Conservation (phyloP, 2,797 vertebrate species). For the Hemitrygon akajei region DNA sequence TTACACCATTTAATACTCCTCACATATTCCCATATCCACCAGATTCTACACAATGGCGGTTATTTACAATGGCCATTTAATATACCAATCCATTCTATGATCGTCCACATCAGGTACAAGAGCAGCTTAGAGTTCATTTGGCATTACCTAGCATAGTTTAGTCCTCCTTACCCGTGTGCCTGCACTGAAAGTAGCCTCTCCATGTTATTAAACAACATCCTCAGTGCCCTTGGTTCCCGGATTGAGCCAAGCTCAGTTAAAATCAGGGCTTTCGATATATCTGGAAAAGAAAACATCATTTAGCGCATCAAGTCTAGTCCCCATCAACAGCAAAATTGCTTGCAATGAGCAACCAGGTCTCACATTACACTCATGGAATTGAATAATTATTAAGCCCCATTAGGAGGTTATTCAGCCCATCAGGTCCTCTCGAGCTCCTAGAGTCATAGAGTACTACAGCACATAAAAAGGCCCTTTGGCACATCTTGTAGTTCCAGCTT, state of each 20-base stretch:
- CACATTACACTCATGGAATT: background rate
- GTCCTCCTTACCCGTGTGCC: constrained; percentile 64
- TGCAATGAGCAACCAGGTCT: background rate
- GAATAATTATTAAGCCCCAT: too few species aligned
- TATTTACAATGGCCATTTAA: too few species aligned
- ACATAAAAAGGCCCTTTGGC: too few species aligned
- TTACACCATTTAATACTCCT: too few species aligned
- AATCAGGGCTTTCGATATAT: constrained; percentile 73
- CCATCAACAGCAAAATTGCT: background rate
- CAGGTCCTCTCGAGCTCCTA: background rate
- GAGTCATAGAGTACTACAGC: too few species aligned
- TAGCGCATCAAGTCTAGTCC: background rate
- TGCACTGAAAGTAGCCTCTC: constrained; percentile 65
- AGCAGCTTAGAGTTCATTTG: background rate
- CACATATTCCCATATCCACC: too few species aligned
- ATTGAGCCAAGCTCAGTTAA: constrained; percentile 77
- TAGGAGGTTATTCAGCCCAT: background rate
- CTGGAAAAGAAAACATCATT: constrained; percentile 50
- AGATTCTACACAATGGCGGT: too few species aligned
- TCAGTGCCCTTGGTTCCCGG: constrained; percentile 69
- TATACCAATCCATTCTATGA: background rate
- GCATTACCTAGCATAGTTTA: background rate
- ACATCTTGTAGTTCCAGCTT: too few species aligned
- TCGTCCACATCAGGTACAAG: background rate
- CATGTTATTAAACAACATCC: constrained; percentile 72